These are phyloP conservation scores for Drosophila novamexicana DNA, from an alignment of 1,140 invertebrate species.

Conservation along the genomic window DNA sequence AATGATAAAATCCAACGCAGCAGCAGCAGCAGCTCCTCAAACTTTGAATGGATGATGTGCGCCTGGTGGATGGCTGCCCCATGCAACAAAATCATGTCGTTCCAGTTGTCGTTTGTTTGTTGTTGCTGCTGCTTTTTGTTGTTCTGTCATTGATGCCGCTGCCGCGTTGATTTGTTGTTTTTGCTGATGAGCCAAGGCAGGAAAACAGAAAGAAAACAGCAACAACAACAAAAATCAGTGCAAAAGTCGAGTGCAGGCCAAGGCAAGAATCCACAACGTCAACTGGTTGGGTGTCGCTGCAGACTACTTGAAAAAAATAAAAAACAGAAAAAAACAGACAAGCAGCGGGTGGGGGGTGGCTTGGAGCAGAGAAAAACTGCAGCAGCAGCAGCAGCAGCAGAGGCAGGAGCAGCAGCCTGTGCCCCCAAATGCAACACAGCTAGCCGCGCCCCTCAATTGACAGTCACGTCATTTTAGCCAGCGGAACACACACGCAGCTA, in stretches of 20 bases:
- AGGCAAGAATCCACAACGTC: conserved; percentile 28
- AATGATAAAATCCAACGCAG: conserved; percentile 33
- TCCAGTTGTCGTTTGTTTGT: conserved; percentile 19
- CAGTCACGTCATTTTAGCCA: conserved; percentile 76
- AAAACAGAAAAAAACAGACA: conserved; percentile 15
- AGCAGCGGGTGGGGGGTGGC: conserved; percentile 2
- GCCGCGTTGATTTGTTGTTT: conserved; percentile 57
- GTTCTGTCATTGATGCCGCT: conserved; percentile 67
- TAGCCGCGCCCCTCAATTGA: conserved; percentile 49
- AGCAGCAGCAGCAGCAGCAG: conserved; percentile 2
- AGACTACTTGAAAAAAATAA: conserved; percentile 72
- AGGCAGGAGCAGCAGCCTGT: background rate
- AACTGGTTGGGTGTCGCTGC: conserved; percentile 61
- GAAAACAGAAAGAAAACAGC: conserved; percentile 25
- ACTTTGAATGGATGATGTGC: conserved; percentile 53
- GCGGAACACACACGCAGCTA: conserved; percentile 76
- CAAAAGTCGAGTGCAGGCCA: conserved; percentile 58
- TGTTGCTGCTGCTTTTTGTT: conserved; percentile 47
- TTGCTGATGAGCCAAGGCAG: conserved; percentile 63
- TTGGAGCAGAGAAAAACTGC: conserved; percentile 12
- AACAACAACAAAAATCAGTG: conserved; percentile 50
- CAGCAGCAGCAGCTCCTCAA: conserved; percentile 21
- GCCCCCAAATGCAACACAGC: conserved; percentile 9
- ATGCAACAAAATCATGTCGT: conserved; percentile 45
- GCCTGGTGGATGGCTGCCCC: conserved; percentile 16